Evolutionary conservation across 1,140 invertebrate species (phyloP), one percentile per base, ranked within the genome.

Genomic region (Heliconius himera): DNA sequence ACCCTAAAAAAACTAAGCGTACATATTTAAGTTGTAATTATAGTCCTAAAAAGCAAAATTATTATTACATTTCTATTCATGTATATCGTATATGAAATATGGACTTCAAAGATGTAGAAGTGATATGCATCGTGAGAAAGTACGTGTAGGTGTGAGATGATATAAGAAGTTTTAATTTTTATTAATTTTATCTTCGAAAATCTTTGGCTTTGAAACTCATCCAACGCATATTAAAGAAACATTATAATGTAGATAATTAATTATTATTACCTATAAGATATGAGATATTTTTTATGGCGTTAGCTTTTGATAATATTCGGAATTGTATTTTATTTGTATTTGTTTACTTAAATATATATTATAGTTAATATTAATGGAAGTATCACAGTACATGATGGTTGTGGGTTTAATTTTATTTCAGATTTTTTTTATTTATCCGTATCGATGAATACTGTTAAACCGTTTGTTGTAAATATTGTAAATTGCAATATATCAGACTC

Each of bases 51-150:
- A 66, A 3, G 54, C 11, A 11, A 66, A 29, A 66, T 66, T 26
- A 5, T 26, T 66, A 66, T n/a, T 66, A 29, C 16, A 66, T 26
- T 29, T 9, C 60, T 66, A 66, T 66, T 66, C 70, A 72, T n/a
- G n/a, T n/a, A n/a, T n/a, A n/a, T n/a, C n/a, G n/a, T 26, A 18
- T 72, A 72, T 72, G 70, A 72, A 72, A 72, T 72, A 72, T 72
- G 33, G 70, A 38, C 70, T 71, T 33, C 6, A 18, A 71, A 71
- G 26, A 29, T 4, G 6, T 18, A 36, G 5, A 29, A 13, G 29
- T 18, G 36, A 41, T 72, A 38, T 9, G 29, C 20, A 72, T 72
- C 70, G 70, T 72, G 70, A 72, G 70, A 72, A 72, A 66, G 60
- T 41, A n/a, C 70, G 70, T 72, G 70, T 72, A 72, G 70, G 70